Base-by-base conservation (phyloP, 2,113 vertebrate species). In the Urocitellus parryii region DNA sequence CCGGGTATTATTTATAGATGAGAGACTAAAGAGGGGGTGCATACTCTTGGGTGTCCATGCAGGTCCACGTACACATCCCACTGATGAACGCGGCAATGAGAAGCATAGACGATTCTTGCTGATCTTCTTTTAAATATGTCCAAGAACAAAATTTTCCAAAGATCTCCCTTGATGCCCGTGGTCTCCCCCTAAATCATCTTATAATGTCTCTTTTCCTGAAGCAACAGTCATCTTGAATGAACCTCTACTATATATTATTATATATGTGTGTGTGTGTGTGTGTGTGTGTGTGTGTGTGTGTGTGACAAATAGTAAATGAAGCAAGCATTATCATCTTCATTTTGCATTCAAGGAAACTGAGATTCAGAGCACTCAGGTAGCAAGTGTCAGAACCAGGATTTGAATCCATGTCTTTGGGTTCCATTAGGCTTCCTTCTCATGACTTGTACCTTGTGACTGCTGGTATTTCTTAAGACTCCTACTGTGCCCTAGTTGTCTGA, bases 91-190 rank as follows among this genome's bases (percentile, higher is more conserved):
- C 5, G 42, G 9, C 61, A 86, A 51, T 45, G 16, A 82, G 17
- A 32, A n/a, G 32, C 34, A 63, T n/a, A 73, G 0, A 77, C 5
- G n/a, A 11, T 27, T 81, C 63, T 56, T 24, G 27, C 48, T 8
- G 24, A 22, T 68, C 67, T 63, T 37, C 34, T 48, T 84, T 92
- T 95, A 73, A 97, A 96, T n/a, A 88, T 22, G 16, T 34, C 9
- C 20, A 70, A 39, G 67, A 85, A 91, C 48, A 58, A 85, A 74
- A 63, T n/a, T 96, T 79, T 17, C 87, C 51, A 67, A 68, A 61
- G 45, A 5, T 70, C 67, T 96, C 25, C 11, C 24, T 29, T 81
- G 9, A 51, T 94, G 56, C 17, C 90, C 32, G 27, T 13, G 32
- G 45, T 63, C 29, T 20, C 0, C 34, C 25, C 25, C 37, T 16